Evolutionary conservation across 2,888 invertebrate species (phyloP).

Genomic region (Rhagonycha lutea): DNA sequence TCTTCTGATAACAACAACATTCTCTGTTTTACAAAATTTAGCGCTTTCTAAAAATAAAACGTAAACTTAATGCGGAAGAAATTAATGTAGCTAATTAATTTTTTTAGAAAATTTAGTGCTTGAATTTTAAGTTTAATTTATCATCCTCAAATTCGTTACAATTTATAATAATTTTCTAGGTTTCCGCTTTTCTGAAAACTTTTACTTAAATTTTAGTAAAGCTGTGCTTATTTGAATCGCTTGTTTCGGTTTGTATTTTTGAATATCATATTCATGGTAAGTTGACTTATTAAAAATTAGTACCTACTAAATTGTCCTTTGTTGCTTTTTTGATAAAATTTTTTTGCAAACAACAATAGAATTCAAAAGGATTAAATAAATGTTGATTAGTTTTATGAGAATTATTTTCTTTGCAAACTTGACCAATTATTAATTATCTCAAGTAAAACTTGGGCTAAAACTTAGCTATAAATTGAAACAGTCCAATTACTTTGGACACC

Average conservation of each 20-base stretch:
- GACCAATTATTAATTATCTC: too few relatives aligned
- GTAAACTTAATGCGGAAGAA: neutral
- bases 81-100: neutral
- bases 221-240: neutral
- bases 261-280: neutral
- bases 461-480: too few relatives aligned
- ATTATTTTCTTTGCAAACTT: too few relatives aligned
- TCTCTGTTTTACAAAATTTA: neutral
- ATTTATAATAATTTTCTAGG: neutral
- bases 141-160: neutral
- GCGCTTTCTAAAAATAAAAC: neutral
- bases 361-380: too few relatives aligned
- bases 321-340: too few relatives aligned
- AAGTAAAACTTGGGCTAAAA: too few relatives aligned
- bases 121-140: neutral
- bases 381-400: too few relatives aligned
- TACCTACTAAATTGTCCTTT: neutral
- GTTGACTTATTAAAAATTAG: neutral
- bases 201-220: neutral
- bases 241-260: neutral
- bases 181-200: neutral
- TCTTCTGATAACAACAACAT: neutral
- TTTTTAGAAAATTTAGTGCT: neutral
- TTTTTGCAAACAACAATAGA: too few relatives aligned
- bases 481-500: too few relatives aligned